Percentiles rank a stretch among this genome's conserved stretches.
phyloP scores from a whole-genome alignment of 2,888 invertebrate species.

The Ectropis crepuscularia region DNA sequence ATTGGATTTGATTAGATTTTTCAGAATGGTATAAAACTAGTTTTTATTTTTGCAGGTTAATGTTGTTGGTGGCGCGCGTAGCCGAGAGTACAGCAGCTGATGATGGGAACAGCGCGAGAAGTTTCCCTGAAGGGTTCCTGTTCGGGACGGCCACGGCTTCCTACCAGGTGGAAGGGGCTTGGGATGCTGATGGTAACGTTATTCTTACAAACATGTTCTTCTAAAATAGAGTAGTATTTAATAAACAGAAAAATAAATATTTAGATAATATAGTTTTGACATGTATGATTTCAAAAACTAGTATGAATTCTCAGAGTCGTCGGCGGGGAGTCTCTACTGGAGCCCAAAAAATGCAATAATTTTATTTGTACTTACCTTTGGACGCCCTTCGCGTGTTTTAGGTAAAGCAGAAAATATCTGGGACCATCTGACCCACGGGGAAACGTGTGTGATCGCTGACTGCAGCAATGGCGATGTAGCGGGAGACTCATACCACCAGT shows the following conservation, averaged over 20 bases:
- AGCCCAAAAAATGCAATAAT: no score
- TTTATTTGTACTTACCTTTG: no score
- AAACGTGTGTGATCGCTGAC: slow-evolving; percentile 45
- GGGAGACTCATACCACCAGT: slow-evolving; percentile 84
- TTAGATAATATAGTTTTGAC: no score
- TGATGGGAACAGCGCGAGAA: neutral
- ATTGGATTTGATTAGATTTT: no score
- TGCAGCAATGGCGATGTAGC: slow-evolving; percentile 83
- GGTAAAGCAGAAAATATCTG: slow-evolving; percentile 85
- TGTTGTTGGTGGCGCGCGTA: neutral
- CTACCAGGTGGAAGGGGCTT: slow-evolving; percentile 6
- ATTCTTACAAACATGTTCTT: no score
- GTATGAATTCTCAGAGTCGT: no score
- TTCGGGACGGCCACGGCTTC: slow-evolving; percentile 6
- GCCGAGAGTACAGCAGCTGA: neutral
- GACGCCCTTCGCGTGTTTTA: slow-evolving; percentile 27
- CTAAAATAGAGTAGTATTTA: no score
- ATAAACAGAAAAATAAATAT: neutral
- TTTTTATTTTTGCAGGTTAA: neutral
- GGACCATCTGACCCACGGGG: slow-evolving; percentile 83
- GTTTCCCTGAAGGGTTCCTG: neutral
- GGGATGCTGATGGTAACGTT: slow-evolving; percentile 1
- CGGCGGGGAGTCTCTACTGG: no score
- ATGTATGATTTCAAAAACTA: no score
- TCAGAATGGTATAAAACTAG: no score